Evolutionary conservation across 2,888 invertebrate species (phyloP).

Genomic region (Apodemia duryi): DNA sequence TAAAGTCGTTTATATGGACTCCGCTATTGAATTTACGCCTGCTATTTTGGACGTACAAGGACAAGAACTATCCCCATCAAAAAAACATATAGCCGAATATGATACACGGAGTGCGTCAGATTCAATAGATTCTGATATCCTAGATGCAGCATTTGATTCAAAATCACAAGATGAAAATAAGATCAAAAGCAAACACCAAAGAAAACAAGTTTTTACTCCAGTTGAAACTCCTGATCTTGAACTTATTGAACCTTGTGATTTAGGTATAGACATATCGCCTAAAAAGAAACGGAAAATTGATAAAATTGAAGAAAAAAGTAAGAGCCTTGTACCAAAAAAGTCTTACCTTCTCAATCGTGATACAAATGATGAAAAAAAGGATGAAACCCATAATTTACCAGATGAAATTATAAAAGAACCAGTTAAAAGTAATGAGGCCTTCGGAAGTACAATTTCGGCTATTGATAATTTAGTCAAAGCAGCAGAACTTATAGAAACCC

Average conservation of each 20-base stretch:
- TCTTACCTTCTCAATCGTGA: conserved; percentile 59
- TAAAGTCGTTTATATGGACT: conserved; percentile 64
- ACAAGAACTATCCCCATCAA: conserved; percentile 55
- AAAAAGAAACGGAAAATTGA: conserved; percentile 64
- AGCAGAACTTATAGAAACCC: conserved; percentile 66
- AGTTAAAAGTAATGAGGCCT: conserved; percentile 2
- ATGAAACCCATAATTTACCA: conserved; percentile 34
- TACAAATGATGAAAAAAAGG: conserved; percentile 38
- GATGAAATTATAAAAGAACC: conserved; percentile 41
- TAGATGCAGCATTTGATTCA: conserved; percentile 45
- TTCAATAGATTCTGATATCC: conserved; percentile 53
- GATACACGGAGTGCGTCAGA: conserved; percentile 47
- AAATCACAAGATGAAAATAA: conserved; percentile 53
- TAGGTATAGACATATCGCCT: conserved; percentile 54
- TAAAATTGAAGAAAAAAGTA: conserved; percentile 54
- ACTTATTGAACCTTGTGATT: conserved; percentile 62
- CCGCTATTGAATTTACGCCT: conserved; percentile 48
- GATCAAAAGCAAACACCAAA: conserved; percentile 64
- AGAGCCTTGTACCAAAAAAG: conserved; percentile 60
- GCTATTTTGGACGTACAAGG: conserved; percentile 58
- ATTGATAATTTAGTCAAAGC: conserved; percentile 71
- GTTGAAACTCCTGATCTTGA: conserved; percentile 68
- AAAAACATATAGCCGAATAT: conserved; percentile 39
- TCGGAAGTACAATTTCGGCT: conserved; percentile 48
- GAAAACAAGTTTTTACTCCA: conserved; percentile 72